Evolutionary conservation across 2,797 vertebrate species (phyloP).

Genomic region (Mycteria americana): DNA sequence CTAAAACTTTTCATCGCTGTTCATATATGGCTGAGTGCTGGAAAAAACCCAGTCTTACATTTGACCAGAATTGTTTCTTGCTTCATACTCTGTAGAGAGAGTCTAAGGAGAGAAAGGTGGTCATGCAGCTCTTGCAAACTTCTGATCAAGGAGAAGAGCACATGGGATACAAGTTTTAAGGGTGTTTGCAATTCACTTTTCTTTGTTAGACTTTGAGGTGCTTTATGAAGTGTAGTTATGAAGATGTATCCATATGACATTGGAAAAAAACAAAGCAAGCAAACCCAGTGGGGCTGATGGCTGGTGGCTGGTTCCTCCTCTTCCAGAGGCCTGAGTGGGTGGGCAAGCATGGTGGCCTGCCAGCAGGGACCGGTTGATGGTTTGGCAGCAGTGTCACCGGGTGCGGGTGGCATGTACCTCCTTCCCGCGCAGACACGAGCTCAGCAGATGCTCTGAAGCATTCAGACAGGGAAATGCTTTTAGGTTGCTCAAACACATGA

Average conservation of each 20-base stretch:
- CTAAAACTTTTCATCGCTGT: neutral
- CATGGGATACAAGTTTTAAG: neutral
- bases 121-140: neutral
- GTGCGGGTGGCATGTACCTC: neutral
- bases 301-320: neutral
- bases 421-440: neutral
- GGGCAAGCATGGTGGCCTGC: neutral
- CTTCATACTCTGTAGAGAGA: neutral
- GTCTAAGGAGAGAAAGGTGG: neutral
- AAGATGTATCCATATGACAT: neutral
- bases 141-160: neutral
- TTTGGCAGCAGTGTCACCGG: neutral
- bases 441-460: constrained; percentile 15
- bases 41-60: neutral
- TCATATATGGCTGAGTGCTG: neutral
- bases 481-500: neutral
- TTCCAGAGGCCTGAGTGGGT: neutral
- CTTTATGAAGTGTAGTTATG: neutral
- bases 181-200: neutral
- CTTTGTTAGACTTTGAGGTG: neutral
- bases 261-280: neutral
- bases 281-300: neutral
- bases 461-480: constrained; percentile 52
- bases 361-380: neutral
- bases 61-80: neutral